Conservation (phyloP, 1,140 invertebrate species). For the Galleria mellonella region DNA sequence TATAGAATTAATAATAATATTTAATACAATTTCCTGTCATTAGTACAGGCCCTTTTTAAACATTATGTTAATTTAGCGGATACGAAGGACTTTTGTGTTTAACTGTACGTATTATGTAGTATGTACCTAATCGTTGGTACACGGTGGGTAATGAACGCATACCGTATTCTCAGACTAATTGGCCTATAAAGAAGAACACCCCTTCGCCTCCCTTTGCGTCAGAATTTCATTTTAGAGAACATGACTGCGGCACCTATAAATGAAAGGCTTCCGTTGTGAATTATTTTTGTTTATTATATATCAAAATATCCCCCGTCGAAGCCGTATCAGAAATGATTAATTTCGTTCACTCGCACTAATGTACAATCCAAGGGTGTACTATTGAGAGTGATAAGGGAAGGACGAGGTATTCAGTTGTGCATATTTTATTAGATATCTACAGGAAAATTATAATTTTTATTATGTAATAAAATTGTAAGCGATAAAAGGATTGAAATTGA, state of each 20-base stretch:
- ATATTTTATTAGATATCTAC: constrained; percentile 1
- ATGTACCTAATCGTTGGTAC: constrained; percentile 17
- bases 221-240: constrained; percentile 25
- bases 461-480: no score
- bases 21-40: no score
- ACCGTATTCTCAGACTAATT: constrained; percentile 44
- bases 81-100: background rate
- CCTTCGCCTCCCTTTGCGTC: constrained; percentile 14
- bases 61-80: no score
- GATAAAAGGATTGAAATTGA: no score
- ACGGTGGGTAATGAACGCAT: constrained; percentile 34
- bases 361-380: background rate
- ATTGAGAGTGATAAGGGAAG: background rate
- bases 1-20: no score
- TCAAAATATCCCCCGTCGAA: background rate
- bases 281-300: constrained; percentile 10
- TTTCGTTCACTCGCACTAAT: background rate
- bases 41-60: no score
- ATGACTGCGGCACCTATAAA: constrained; percentile 10
- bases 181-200: constrained; percentile 36
- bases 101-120: constrained; percentile 3
- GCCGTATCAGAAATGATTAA: constrained; percentile 2
- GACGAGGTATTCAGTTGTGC: background rate
- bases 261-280: constrained; percentile 12
- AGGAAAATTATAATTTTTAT: background rate